A percentile compares a stretch with the other conserved stretches of the same genome.
phyloP scores from a whole-genome alignment of 2,888 invertebrate genomes.

The Eledone cirrhosa region DNA sequence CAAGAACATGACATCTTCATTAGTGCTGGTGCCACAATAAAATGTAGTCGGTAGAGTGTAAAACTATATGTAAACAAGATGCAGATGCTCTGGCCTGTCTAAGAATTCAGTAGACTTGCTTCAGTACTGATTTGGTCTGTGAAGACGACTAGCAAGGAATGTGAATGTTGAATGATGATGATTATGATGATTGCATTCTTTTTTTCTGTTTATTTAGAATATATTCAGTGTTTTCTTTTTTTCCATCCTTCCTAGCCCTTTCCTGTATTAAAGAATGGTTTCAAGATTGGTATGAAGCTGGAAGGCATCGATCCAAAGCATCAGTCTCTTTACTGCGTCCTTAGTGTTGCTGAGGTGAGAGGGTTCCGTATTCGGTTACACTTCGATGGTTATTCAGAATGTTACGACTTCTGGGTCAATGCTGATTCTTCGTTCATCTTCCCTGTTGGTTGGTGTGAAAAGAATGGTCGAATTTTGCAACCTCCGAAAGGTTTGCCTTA shows the following conservation, averaged over 20 bases:
- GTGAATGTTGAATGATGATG: too few species aligned
- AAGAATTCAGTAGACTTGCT: too few species aligned
- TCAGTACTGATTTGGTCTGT: too few species aligned
- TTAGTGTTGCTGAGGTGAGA: slow-evolving; percentile 79
- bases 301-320: slow-evolving; percentile 94
- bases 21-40: too few species aligned
- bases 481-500: slow-evolving; percentile 75
- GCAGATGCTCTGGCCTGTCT: too few species aligned
- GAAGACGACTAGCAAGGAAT: too few species aligned
- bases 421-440: slow-evolving; percentile 91
- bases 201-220: too few species aligned
- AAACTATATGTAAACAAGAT: too few species aligned
- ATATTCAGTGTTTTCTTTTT: too few species aligned
- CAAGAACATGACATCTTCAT: too few species aligned
- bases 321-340: slow-evolving; percentile 87
- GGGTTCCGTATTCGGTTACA: slow-evolving; percentile 87
- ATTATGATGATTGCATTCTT: too few species aligned
- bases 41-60: too few species aligned
- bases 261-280: slow-evolving; percentile 79
- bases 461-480: slow-evolving; percentile 80
- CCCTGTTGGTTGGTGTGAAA: slow-evolving; percentile 92
- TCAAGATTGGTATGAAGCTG: slow-evolving; percentile 82
- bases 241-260: slow-evolving; percentile 70
- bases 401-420: slow-evolving; percentile 93
- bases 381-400: slow-evolving; percentile 89